These are phyloP conservation scores for Tineola bisselliella DNA, from an alignment of 2,888 invertebrate species.

Conservation along the genomic window DNA sequence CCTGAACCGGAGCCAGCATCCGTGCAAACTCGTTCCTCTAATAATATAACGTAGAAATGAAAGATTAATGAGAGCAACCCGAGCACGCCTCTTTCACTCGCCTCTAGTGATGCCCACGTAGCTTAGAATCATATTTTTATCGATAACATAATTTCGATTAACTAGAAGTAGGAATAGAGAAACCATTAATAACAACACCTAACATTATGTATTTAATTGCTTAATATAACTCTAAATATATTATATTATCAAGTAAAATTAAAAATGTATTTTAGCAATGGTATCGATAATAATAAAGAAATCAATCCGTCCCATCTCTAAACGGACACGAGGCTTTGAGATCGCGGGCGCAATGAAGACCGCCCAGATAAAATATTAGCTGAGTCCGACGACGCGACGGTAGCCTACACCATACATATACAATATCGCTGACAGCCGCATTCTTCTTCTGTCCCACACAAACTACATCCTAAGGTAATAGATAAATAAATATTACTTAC, in stretches of 20 bases:
- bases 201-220: too few species aligned
- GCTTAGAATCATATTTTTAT: slow-evolving; percentile 13
- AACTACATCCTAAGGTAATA: neutral
- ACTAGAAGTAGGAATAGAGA: neutral
- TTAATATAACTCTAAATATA: too few species aligned
- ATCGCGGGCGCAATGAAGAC: slow-evolving; percentile 56
- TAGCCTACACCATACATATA: slow-evolving; percentile 41
- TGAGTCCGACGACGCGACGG: slow-evolving; percentile 45
- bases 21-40: slow-evolving; percentile 67
- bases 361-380: slow-evolving; percentile 63
- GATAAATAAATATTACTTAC: neutral
- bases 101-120: slow-evolving; percentile 29
- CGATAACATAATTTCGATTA: slow-evolving; percentile 22
- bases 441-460: slow-evolving; percentile 20
- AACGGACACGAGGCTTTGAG: slow-evolving; percentile 16
- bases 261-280: too few species aligned
- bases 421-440: slow-evolving; percentile 47
- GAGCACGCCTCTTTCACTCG: slow-evolving; percentile 65
- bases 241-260: too few species aligned
- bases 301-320: slow-evolving; percentile 11
- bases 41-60: slow-evolving; percentile 68
- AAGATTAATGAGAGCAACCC: slow-evolving; percentile 68
- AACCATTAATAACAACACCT: neutral
- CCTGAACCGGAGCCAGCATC: slow-evolving; percentile 40
- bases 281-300: neutral